Conservation (phyloP, 2,113 vertebrate species). For the Polypterus bichir region DNA sequence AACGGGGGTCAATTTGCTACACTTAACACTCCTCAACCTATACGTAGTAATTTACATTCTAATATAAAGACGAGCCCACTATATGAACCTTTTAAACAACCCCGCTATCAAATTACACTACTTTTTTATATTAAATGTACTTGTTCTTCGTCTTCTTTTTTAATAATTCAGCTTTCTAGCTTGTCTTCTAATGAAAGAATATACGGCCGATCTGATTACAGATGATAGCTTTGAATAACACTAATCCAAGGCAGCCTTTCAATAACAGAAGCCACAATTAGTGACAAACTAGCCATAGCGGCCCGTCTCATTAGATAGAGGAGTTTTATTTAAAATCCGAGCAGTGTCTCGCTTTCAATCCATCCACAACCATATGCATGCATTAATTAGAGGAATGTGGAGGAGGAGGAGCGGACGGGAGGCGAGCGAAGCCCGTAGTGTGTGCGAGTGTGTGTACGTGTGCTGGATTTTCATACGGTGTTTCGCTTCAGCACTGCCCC, state of each 20-base stretch:
- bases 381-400: slow-evolving; percentile 89
- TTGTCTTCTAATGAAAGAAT: not conserved
- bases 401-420: slow-evolving; percentile 80
- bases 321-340: slow-evolving; percentile 77
- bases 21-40: not conserved
- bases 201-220: slow-evolving; percentile 2
- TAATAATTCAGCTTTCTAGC: not conserved
- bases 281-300: slow-evolving; percentile 60
- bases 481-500: slow-evolving; percentile 95
- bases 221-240: slow-evolving; percentile 9
- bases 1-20: not conserved
- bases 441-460: slow-evolving; percentile 47
- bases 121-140: not conserved
- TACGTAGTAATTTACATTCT: not conserved
- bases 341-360: slow-evolving; percentile 68
- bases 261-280: slow-evolving; percentile 30
- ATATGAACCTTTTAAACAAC: not conserved
- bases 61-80: not conserved
- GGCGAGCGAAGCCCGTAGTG: slow-evolving; percentile 70
- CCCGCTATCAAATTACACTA: not conserved
- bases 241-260: slow-evolving; percentile 9
- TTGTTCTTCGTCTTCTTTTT: not conserved
- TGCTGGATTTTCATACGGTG: slow-evolving; percentile 90
- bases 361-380: slow-evolving; percentile 82
- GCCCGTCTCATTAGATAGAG: slow-evolving; percentile 61